Conservation (phyloP, 2,113 vertebrate species). For the Cairina moschata region DNA sequence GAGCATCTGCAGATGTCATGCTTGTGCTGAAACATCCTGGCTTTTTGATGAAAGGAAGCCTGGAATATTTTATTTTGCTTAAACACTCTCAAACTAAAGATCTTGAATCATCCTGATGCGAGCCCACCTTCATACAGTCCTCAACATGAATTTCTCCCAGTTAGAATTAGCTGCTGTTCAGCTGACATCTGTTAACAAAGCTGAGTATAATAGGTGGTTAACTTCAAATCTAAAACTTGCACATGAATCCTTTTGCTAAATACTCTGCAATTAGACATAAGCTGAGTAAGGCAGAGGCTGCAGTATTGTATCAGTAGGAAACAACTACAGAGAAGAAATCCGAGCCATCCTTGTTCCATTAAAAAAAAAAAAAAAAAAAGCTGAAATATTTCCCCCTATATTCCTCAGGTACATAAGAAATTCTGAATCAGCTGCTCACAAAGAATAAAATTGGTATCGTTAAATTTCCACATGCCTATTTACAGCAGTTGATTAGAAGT, state of each 20-base stretch:
- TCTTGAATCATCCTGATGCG: neutral
- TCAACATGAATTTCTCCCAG: neutral
- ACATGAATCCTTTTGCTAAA: conserved; percentile 22
- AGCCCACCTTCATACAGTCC: neutral
- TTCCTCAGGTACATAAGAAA: conserved; percentile 17
- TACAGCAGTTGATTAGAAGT: neutral
- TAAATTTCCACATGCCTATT: neutral
- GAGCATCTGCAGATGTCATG: neutral
- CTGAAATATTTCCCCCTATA: neutral
- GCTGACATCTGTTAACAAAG: conserved; percentile 6
- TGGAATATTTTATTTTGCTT: neutral
- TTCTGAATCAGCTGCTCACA: conserved; percentile 1
- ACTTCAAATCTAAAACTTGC: conserved; percentile 1
- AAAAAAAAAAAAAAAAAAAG: neutral
- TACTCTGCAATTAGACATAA: conserved; percentile 36
- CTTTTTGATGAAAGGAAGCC: neutral
- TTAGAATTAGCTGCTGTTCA: neutral
- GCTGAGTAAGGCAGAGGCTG: conserved; percentile 34
- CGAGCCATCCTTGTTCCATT: neutral
- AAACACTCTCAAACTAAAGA: neutral
- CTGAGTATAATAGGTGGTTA: neutral
- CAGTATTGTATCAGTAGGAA: neutral
- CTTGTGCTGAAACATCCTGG: neutral
- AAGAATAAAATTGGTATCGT: neutral
- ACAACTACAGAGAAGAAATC: neutral